These are phyloP conservation scores for Hippopotamyrus pictus DNA, from an alignment of 2,797 vertebrate species.

Conservation along the genomic window DNA sequence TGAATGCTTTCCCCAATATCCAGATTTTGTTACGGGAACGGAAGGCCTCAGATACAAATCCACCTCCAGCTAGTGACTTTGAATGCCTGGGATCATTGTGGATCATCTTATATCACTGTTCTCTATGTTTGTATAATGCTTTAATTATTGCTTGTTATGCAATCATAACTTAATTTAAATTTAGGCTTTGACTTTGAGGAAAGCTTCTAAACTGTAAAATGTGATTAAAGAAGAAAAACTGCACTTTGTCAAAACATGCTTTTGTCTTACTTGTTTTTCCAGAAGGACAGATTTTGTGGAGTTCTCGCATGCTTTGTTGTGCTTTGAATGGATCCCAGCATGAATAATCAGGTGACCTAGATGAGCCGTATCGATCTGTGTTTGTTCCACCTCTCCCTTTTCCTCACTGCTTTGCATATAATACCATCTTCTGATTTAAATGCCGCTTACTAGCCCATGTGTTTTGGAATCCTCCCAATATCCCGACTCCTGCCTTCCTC, in stretches of 20 bases:
- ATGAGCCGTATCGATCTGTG: background rate
- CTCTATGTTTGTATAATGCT: background rate
- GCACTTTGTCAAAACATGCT: background rate
- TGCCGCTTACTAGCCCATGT: background rate
- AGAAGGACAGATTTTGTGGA: background rate
- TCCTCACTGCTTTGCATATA: background rate
- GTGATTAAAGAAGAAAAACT: background rate
- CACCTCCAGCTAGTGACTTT: background rate
- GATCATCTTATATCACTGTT: background rate
- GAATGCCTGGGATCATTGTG: background rate
- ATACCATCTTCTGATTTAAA: background rate
- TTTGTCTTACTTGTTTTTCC: background rate
- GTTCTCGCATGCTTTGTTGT: background rate
- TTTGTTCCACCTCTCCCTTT: background rate
- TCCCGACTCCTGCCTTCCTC: background rate
- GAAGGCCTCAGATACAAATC: background rate
- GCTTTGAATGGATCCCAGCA: background rate
- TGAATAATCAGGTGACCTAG: background rate
- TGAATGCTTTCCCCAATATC: background rate
- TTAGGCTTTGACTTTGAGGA: background rate
- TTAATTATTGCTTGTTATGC: background rate
- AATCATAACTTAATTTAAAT: background rate
- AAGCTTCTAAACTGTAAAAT: background rate
- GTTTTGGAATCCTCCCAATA: background rate
- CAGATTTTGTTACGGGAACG: background rate